Percentiles rank a stretch among this genome's conserved stretches.
phyloP scores from a whole-genome alignment of 2,113 vertebrate species.

The Saccopteryx leptura region DNA sequence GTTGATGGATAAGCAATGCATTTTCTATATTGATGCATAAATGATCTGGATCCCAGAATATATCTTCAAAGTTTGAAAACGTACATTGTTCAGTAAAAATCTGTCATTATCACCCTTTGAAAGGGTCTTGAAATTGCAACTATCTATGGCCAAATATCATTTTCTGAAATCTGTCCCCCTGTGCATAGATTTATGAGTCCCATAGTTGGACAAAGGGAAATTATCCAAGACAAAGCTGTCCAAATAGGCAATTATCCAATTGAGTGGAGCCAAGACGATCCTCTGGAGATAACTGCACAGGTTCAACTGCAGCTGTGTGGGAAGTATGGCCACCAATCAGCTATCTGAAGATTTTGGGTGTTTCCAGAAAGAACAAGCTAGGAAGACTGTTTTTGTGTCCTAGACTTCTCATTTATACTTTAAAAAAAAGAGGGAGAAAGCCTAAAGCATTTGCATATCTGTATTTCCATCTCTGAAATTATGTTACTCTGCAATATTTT shows the following conservation, averaged over 20 bases:
- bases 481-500: not conserved
- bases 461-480: not conserved
- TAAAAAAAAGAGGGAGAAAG: not conserved
- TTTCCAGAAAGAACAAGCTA: conserved; percentile 68
- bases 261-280: conserved; percentile 54
- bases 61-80: conserved; percentile 63
- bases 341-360: conserved; percentile 68
- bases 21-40: conserved; percentile 75
- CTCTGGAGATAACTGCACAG: conserved; percentile 68
- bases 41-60: conserved; percentile 75
- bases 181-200: conserved; percentile 72
- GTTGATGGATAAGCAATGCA: conserved; percentile 46
- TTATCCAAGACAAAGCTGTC: conserved; percentile 61
- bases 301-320: conserved; percentile 74
- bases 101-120: conserved; percentile 63
- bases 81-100: conserved; percentile 62
- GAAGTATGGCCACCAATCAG: not conserved
- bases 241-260: conserved; percentile 71
- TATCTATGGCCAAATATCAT: conserved; percentile 42
- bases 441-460: not conserved
- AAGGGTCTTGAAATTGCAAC: conserved; percentile 69
- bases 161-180: conserved; percentile 71
- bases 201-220: conserved; percentile 58
- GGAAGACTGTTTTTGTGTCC: not conserved
- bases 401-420: not conserved